Evolutionary conservation across 2,113 vertebrate genomes (phyloP).

Genomic region (Cercocebus atys): DNA sequence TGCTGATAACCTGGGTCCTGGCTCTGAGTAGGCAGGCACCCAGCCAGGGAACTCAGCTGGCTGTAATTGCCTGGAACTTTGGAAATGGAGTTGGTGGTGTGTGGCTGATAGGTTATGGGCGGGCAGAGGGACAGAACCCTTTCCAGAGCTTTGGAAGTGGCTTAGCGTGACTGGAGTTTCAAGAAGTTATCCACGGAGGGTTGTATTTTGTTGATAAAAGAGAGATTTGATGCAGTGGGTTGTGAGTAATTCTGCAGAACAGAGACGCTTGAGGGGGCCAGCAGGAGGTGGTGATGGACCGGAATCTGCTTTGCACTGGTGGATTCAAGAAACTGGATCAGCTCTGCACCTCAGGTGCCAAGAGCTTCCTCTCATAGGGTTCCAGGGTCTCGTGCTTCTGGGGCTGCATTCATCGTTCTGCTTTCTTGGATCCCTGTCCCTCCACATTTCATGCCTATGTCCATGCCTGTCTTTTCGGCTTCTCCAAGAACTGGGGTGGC

Average conservation of each 20-base stretch:
- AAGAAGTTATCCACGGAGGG: conserved; percentile 34
- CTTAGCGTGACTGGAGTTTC: conserved; percentile 61
- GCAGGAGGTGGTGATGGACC: background rate
- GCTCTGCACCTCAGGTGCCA: background rate
- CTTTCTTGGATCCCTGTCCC: background rate
- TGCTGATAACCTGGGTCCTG: conserved; percentile 38
- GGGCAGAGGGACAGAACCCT: fast-evolving
- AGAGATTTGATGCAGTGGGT: conserved; percentile 43
- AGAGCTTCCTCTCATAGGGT: background rate
- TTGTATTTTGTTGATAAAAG: conserved; percentile 56
- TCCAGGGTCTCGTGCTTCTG: background rate
- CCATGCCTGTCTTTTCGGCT: background rate
- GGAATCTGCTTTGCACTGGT: fast-evolving
- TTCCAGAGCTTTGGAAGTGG: background rate
- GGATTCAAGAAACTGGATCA: background rate
- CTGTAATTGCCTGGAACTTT: conserved; percentile 70
- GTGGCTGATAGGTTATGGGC: conserved; percentile 28
- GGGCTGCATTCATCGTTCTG: background rate
- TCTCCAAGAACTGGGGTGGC: background rate
- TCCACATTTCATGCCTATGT: background rate
- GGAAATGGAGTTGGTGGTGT: conserved; percentile 62
- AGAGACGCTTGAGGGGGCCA: background rate
- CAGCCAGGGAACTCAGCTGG: conserved; percentile 36
- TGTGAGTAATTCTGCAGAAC: background rate
- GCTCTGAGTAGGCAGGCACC: background rate